Conservation (phyloP, 2,888 invertebrate species). For the Athetis lepigone region DNA sequence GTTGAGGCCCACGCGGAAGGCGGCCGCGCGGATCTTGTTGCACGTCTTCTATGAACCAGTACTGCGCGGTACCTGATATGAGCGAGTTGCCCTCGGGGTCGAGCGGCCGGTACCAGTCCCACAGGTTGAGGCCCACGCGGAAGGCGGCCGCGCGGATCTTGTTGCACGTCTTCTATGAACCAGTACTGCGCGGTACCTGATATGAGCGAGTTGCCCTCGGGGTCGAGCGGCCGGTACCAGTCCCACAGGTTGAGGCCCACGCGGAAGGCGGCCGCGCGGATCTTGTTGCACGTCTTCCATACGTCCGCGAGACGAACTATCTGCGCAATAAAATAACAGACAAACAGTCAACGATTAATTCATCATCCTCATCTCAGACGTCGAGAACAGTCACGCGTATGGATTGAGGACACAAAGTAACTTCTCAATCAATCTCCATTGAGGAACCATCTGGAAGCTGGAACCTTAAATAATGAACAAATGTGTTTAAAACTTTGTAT, state of each 20-base stretch:
- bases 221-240: conserved; percentile 93
- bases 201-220: conserved; percentile 92
- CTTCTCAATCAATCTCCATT: too few relatives aligned
- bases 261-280: conserved; percentile 93
- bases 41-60: too few relatives aligned
- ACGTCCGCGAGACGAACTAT: conserved; percentile 91
- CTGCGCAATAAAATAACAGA: conserved; percentile 65
- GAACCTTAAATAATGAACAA: too few relatives aligned
- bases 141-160: not conserved
- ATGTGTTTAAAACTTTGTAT: too few relatives aligned
- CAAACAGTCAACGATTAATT: not conserved
- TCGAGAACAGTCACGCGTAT: too few relatives aligned
- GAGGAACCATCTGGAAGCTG: too few relatives aligned
- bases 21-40: not conserved
- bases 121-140: too few relatives aligned
- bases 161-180: not conserved
- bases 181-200: conserved; percentile 83
- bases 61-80: too few relatives aligned
- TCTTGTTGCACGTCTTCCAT: conserved; percentile 95
- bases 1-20: too few relatives aligned
- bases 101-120: too few relatives aligned
- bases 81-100: too few relatives aligned
- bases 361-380: not conserved
- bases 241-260: conserved; percentile 93
- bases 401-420: too few relatives aligned